Evolutionary conservation across 2,797 vertebrate species (phyloP).

Genomic region (Hippopotamyrus pictus): DNA sequence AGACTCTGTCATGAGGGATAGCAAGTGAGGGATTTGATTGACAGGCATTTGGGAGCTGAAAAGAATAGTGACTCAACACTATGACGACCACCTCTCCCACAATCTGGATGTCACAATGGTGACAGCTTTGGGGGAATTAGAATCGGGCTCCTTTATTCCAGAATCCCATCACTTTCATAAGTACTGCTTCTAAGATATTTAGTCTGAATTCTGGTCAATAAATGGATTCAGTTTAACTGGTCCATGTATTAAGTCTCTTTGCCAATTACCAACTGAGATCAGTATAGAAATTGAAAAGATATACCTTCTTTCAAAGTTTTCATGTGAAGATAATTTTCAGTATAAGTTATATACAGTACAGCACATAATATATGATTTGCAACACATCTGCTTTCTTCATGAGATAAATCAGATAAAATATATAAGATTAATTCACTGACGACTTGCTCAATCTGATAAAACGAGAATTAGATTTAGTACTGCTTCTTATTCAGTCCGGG

Average conservation of each 20-base stretch:
- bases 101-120: not conserved
- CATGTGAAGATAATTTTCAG: not conserved
- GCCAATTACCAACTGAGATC: not conserved
- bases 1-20: not conserved
- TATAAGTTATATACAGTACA: conserved; percentile 3
- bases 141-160: not conserved
- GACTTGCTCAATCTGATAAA: not conserved
- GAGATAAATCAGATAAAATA: not conserved
- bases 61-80: not conserved
- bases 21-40: not conserved
- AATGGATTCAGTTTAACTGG: not conserved
- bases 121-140: not conserved
- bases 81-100: not conserved
- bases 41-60: not conserved
- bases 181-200: not conserved
- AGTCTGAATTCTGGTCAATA: not conserved
- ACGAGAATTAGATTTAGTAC: not conserved
- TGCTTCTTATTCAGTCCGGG: not conserved
- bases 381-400: not conserved
- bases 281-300: not conserved
- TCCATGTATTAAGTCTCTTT: not conserved
- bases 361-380: not conserved
- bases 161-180: not conserved
- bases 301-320: not conserved
- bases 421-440: not conserved